Percentiles rank a stretch among this genome's conserved stretches.
phyloP scores from a whole-genome alignment of 1,140 invertebrate genomes.

The Agrypnia vestita region DNA sequence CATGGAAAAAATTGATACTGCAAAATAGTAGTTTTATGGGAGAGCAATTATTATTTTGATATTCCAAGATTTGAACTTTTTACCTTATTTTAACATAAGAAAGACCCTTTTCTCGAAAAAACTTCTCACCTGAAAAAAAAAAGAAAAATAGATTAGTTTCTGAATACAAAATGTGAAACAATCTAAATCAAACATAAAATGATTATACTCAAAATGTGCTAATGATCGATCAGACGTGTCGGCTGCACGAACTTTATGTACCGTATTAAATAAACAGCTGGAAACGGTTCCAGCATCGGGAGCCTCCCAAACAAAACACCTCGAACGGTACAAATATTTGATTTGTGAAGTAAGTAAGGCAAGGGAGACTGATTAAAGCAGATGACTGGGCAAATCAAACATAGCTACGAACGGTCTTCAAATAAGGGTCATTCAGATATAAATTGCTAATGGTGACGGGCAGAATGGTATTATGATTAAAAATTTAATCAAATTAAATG shows the following conservation, averaged over 20 bases:
- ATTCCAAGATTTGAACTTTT: background rate
- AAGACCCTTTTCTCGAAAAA: background rate
- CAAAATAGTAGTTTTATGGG: too few relatives aligned
- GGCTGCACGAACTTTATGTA: background rate
- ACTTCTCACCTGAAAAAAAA: constrained; percentile 18
- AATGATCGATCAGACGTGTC: constrained; percentile 4
- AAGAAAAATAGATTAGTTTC: background rate
- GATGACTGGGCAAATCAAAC: constrained; percentile 31
- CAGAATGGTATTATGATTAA: background rate
- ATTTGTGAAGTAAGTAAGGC: constrained; percentile 29
- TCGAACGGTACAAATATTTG: constrained; percentile 29
- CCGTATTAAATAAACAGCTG: constrained; percentile 6
- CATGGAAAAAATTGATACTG: too few relatives aligned
- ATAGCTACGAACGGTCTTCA: background rate
- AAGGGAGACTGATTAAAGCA: constrained; percentile 34
- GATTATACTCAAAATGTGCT: background rate
- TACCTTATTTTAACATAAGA: background rate
- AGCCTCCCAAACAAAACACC: constrained; percentile 4
- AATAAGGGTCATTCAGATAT: constrained; percentile 16
- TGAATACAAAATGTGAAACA: background rate
- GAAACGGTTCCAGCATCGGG: background rate
- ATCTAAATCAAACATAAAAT: background rate
- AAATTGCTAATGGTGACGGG: constrained; percentile 24
- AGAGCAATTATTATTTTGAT: too few relatives aligned
- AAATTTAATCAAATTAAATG: too few relatives aligned